Evolutionary conservation across 1,140 invertebrate species (phyloP).

Genomic region (Babylonia areolata): DNA sequence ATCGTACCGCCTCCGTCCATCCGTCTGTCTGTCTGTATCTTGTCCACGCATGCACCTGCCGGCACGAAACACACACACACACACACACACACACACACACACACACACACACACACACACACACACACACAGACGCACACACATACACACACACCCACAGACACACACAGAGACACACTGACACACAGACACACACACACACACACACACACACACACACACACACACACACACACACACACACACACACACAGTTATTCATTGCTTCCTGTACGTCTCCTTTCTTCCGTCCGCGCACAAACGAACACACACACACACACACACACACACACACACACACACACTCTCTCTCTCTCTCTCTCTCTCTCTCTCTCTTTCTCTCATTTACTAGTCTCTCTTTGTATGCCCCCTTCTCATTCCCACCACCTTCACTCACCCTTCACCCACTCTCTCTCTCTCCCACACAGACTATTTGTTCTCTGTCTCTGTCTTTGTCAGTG

Average conservation of each 20-base stretch:
- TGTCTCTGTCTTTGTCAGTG: too few species aligned
- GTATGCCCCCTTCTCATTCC: not conserved
- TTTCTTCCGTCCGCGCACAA: too few species aligned
- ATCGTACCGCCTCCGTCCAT: too few species aligned
- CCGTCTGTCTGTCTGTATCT: too few species aligned
- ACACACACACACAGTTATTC: not conserved
- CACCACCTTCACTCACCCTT: not conserved
- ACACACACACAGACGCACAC: not conserved
- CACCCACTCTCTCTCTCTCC: not conserved
- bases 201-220: not conserved
- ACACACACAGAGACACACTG: not conserved
- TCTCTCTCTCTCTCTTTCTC: not conserved
- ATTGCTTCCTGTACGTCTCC: too few species aligned
- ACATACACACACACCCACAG: not conserved
- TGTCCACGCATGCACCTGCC: too few species aligned
- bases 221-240: not conserved
- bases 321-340: not conserved
- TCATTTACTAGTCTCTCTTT: not conserved
- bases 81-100: too few species aligned
- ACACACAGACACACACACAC: constrained; percentile 9
- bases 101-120: not conserved
- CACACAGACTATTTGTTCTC: not conserved
- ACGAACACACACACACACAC: not conserved
- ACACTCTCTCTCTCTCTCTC: constrained; percentile 4
- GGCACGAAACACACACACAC: too few species aligned